A percentile compares a stretch with the other conserved stretches of the same genome.
These are phyloP conservation scores for Oppia nitens DNA, from an alignment of 1,140 invertebrate genomes.

Conservation along the genomic window DNA sequence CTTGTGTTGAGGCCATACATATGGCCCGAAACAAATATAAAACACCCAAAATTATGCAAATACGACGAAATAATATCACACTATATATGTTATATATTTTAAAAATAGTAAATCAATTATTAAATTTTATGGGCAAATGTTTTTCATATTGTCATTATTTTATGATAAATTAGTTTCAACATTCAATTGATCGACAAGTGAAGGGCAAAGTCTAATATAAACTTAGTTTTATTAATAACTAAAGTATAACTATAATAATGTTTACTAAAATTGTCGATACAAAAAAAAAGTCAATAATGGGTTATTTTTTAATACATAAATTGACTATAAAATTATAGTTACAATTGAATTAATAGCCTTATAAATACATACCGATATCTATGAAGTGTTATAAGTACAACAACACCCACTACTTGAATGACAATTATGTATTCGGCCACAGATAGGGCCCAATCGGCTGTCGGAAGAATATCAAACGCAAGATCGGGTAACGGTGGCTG, in stretches of 20 bases:
- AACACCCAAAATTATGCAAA: conserved; percentile 62
- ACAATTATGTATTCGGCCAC: conserved; percentile 72
- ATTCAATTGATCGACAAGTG: no score
- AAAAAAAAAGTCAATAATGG: no score
- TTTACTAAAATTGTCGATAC: no score
- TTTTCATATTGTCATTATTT: no score
- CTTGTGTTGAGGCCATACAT: conserved; percentile 73
- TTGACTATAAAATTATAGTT: conserved; percentile 2
- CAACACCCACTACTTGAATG: conserved; percentile 48
- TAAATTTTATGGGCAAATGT: no score
- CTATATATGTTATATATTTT: no score
- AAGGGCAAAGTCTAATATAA: no score
- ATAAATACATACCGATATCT: conserved; percentile 50
- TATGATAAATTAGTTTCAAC: no score
- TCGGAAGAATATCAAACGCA: conserved; percentile 52
- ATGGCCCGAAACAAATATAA: conserved; percentile 69
- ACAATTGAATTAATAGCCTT: conserved; percentile 15
- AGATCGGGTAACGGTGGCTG: conserved; percentile 59
- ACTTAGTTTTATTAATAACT: neutral
- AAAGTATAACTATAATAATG: neutral
- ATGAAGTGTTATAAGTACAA: conserved; percentile 59
- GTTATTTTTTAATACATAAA: neutral
- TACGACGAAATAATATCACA: conserved; percentile 60
- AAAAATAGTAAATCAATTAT: no score
- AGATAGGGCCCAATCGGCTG: conserved; percentile 54